Percentiles rank a stretch among this genome's conserved stretches.
Conservation (phyloP, 2,888 invertebrate species). For the Tiliacea citrago region DNA sequence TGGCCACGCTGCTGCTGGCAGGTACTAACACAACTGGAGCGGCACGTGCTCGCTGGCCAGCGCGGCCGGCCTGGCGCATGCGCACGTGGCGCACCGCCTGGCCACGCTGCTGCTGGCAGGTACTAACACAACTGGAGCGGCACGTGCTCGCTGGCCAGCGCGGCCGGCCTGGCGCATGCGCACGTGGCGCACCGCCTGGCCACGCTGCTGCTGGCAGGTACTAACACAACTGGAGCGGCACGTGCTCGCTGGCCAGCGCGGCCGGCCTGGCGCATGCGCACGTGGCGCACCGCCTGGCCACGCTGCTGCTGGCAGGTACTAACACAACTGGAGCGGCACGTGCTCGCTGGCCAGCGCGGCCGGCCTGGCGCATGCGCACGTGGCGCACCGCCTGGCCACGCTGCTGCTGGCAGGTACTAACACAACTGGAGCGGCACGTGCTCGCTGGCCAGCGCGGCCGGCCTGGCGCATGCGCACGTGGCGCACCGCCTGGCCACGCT, state of each 20-base stretch:
- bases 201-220: slow-evolving; percentile 80
- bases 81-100: slow-evolving; percentile 77
- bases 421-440: slow-evolving; percentile 71
- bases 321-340: slow-evolving; percentile 71
- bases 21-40: slow-evolving; percentile 80
- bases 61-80: slow-evolving; percentile 67
- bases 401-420: slow-evolving; percentile 80
- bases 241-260: slow-evolving; percentile 63
- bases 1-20: slow-evolving; percentile 78
- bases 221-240: slow-evolving; percentile 72
- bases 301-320: slow-evolving; percentile 80
- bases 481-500: slow-evolving; percentile 76
- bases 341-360: slow-evolving; percentile 66
- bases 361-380: slow-evolving; percentile 72
- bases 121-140: slow-evolving; percentile 75
- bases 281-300: slow-evolving; percentile 76
- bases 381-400: slow-evolving; percentile 76
- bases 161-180: slow-evolving; percentile 67
- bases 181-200: slow-evolving; percentile 78
- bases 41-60: slow-evolving; percentile 63
- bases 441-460: slow-evolving; percentile 66
- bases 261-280: slow-evolving; percentile 72
- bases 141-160: slow-evolving; percentile 61
- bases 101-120: slow-evolving; percentile 80
- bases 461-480: slow-evolving; percentile 73